A percentile compares a stretch with the other conserved stretches of the same genome.
Conservation (phyloP, 1,140 invertebrate genomes). For the Tetramorium parvispinum region DNA sequence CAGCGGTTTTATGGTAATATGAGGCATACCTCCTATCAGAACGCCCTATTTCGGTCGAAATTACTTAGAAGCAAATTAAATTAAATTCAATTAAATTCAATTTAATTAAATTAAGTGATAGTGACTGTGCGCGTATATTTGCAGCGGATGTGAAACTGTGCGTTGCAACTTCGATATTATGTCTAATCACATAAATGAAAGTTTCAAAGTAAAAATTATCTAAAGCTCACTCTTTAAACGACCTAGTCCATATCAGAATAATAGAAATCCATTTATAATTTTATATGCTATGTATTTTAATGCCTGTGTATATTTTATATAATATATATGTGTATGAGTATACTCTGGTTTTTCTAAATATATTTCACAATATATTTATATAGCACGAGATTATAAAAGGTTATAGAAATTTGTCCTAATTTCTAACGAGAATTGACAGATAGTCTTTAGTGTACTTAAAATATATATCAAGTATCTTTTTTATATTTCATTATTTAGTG, state of each 20-base stretch:
- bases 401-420: not conserved
- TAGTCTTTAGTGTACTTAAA: not conserved
- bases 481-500: not conserved
- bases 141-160: not conserved
- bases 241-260: not conserved
- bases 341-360: not conserved
- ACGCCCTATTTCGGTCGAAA: slow-evolving; percentile 45
- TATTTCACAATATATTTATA: not conserved
- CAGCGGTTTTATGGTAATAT: slow-evolving; percentile 26
- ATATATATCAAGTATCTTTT: not conserved
- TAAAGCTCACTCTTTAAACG: not conserved
- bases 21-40: not conserved
- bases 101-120: slow-evolving; percentile 55
- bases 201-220: not conserved
- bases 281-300: not conserved
- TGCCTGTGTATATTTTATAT: not conserved
- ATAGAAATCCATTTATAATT: not conserved
- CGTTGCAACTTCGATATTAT: not conserved
- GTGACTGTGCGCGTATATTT: not conserved
- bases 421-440: not conserved
- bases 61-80: slow-evolving; percentile 66
- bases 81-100: slow-evolving; percentile 56
- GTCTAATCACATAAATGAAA: not conserved
- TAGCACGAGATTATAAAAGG: not conserved
- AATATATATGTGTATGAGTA: not conserved